phyloP scores from a whole-genome alignment of 2,888 invertebrate species.

The Gymnoscelis rufifasciata region DNA sequence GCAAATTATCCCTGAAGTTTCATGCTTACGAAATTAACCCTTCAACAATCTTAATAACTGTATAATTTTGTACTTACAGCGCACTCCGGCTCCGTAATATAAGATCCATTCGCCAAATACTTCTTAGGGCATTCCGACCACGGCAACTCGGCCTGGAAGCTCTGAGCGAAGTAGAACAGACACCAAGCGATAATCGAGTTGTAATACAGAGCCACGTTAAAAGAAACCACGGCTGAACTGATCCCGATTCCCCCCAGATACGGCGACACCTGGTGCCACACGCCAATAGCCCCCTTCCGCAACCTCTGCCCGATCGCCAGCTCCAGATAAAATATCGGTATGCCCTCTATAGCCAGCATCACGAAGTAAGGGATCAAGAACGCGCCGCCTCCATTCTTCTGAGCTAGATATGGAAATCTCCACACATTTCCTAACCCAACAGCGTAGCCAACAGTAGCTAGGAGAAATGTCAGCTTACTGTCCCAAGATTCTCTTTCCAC shows the following conservation, averaged over 20 bases:
- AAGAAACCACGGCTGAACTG: constrained; percentile 96
- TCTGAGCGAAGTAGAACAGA: constrained; percentile 95
- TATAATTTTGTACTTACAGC: constrained; percentile 77
- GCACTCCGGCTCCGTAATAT: constrained; percentile 89
- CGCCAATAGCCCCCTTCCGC: constrained; percentile 95
- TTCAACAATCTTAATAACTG: too few species aligned
- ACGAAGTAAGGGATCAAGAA: constrained; percentile 97
- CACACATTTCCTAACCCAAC: constrained; percentile 97
- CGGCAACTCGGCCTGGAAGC: constrained; percentile 93
- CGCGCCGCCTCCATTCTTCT: constrained; percentile 97
- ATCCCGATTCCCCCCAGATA: constrained; percentile 94
- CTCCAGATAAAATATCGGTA: constrained; percentile 97
- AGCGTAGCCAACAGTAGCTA: constrained; percentile 96
- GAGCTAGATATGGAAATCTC: constrained; percentile 96
- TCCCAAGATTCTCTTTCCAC: constrained; percentile 94
- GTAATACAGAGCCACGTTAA: constrained; percentile 97
- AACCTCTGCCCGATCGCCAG: constrained; percentile 96
- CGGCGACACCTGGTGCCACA: constrained; percentile 96
- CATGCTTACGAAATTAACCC: background rate
- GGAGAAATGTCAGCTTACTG: constrained; percentile 92
- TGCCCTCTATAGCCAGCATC: constrained; percentile 95
- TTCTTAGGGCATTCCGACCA: constrained; percentile 95
- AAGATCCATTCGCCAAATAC: constrained; percentile 88
- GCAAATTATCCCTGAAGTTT: background rate
- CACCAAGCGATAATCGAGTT: constrained; percentile 99